A percentile compares a stretch with the other conserved stretches of the same genome.
phyloP scores from a whole-genome alignment of 2,888 invertebrate species.

The Aproaerema taeniolella region DNA sequence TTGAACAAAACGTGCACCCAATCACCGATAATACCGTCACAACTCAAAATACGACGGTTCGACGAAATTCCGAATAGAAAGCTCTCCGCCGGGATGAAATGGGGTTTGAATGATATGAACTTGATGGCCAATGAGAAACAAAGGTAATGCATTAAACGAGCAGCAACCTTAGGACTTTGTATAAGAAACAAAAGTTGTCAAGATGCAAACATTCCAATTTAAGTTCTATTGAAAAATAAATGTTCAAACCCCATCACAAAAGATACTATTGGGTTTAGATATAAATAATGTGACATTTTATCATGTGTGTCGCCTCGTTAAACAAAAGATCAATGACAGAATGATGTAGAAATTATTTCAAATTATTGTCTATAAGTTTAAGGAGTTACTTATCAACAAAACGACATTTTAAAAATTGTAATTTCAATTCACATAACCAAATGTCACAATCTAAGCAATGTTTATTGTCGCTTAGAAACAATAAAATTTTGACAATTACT shows the following conservation, averaged over 20 bases:
- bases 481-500: conserved; percentile 15
- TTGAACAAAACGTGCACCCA: conserved; percentile 68
- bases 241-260: conserved; percentile 75
- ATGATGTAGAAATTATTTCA: too few species aligned
- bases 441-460: too few species aligned
- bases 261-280: too few species aligned
- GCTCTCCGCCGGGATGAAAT: conserved; percentile 71
- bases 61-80: conserved; percentile 38
- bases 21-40: conserved; percentile 49
- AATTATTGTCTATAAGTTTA: too few species aligned
- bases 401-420: too few species aligned
- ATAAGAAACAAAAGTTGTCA: conserved; percentile 71
- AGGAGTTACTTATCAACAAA: too few species aligned
- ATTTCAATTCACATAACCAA: too few species aligned
- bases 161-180: conserved; percentile 45
- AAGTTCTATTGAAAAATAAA: conserved; percentile 61
- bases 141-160: conserved; percentile 52
- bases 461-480: conserved; percentile 40
- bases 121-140: conserved; percentile 34
- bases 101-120: conserved; percentile 72
- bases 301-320: too few species aligned
- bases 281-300: conserved; percentile 30
- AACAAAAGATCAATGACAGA: too few species aligned
- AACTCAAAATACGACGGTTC: conserved; percentile 16
- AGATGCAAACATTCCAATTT: conserved; percentile 76